Evolutionary conservation across 2,888 invertebrate species (phyloP), one percentile per base, ranked within the genome.

Genomic region (Prionchulus punctatus): DNA sequence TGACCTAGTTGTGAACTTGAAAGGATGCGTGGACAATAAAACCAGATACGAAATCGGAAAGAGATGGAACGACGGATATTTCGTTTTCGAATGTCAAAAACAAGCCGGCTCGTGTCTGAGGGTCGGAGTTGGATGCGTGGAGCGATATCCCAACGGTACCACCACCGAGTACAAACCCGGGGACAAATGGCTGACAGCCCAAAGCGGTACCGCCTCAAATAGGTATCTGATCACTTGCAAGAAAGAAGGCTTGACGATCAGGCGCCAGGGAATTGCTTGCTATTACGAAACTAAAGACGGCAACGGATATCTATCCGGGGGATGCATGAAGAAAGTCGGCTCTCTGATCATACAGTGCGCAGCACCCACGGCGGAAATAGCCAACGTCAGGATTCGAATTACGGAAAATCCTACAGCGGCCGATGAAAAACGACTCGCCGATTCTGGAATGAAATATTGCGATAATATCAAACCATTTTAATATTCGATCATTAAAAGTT

Each of bases 101-200:
- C 30, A 28, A 7, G 50, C 12, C 28, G 50, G 50, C 12, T n/a
- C 21, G 15, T 26, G 12, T 7, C 3, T 30, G 15, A 7, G 28
- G 4, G 30, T 15, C 7, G 30, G 28, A 7, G 27, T 28, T 21
- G 50, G 28, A 30, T 49, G 50, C 50, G 50, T 49, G 15, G 50
- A 49, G 28, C 50, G 50, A n/a, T 49, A 49, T 21, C 50, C 50
- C 12, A 49, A 49, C 23, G 50, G 50, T 12, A 49, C 50, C 4
- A 30, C 28, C 28, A 15, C 21, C 26, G 50, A 49, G 12, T 49
- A 49, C 30, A 30, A 26, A 26, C 50, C 50, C 4, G 50, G 50
- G 7, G 28, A 30, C 23, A 26, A 49, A 15, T 49, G 50, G 50
- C 30, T 49, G 15, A n/a, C n/a, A n/a, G n/a, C n/a, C n/a, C n/a